Evolutionary conservation across 2,888 invertebrate genomes (phyloP).

Genomic region (Plebejus melissa): DNA sequence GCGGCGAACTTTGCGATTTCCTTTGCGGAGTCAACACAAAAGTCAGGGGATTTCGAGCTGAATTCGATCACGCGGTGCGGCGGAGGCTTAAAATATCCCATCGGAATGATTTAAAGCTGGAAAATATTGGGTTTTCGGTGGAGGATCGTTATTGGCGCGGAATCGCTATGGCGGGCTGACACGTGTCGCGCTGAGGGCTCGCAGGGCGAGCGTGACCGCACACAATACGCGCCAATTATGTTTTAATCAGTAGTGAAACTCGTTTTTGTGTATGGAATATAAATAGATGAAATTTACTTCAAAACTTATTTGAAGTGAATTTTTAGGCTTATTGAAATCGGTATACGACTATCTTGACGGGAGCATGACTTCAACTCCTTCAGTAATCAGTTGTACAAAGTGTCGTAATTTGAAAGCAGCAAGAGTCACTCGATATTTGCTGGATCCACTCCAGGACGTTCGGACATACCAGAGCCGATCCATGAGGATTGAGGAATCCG

Average conservation of each 20-base stretch:
- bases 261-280: not conserved
- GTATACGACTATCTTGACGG: no score
- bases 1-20: conserved; percentile 6
- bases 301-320: not conserved
- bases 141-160: conserved; percentile 20
- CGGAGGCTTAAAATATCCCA: not conserved
- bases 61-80: conserved; percentile 11
- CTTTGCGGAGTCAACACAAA: conserved; percentile 4
- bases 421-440: no score
- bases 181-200: conserved; percentile 18
- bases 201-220: conserved; percentile 11
- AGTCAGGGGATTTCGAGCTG: not conserved
- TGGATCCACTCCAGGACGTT: no score
- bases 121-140: conserved; percentile 12
- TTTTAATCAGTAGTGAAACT: conserved; percentile 18
- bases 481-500: no score
- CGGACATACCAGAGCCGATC: no score
- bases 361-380: no score
- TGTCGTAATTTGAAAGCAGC: no score
- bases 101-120: conserved; percentile 9
- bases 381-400: no score
- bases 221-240: conserved; percentile 16
- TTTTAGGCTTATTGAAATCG: not conserved
- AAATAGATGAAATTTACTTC: not conserved
- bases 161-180: conserved; percentile 15